These are phyloP conservation scores for Scolopax rusticola DNA, from an alignment of 2,797 vertebrate genomes.

Conservation along the genomic window DNA sequence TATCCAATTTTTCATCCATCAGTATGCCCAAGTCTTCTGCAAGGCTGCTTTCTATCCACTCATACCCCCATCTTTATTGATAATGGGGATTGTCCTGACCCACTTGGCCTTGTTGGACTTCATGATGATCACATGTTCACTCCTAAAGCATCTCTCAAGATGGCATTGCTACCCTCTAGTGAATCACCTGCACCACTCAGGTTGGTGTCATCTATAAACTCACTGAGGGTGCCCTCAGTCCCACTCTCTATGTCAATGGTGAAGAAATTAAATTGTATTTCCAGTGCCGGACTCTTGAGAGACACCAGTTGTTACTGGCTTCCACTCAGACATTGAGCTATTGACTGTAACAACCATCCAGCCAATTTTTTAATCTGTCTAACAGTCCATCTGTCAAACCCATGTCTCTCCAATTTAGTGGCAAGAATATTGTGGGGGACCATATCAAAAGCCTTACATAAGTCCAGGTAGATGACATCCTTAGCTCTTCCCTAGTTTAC, in stretches of 20 bases:
- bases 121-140: background rate
- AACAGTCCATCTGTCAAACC: background rate
- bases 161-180: background rate
- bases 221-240: background rate
- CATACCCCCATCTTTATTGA: background rate
- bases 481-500: too few relatives aligned
- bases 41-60: background rate
- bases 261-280: background rate
- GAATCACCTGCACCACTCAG: background rate
- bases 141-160: background rate
- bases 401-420: background rate
- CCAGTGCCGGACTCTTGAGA: background rate
- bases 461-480: too few relatives aligned
- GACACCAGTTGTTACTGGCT: background rate
- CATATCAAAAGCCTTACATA: too few relatives aligned
- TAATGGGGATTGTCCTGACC: background rate
- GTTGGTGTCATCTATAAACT: background rate
- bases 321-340: background rate
- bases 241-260: background rate
- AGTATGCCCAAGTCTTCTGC: background rate
- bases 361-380: background rate
- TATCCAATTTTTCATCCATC: background rate
- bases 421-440: too few relatives aligned
- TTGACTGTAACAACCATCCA: background rate
- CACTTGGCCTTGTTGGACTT: background rate